Conservation (phyloP, 2,797 vertebrate species). For the Brachymystax lenok region DNA sequence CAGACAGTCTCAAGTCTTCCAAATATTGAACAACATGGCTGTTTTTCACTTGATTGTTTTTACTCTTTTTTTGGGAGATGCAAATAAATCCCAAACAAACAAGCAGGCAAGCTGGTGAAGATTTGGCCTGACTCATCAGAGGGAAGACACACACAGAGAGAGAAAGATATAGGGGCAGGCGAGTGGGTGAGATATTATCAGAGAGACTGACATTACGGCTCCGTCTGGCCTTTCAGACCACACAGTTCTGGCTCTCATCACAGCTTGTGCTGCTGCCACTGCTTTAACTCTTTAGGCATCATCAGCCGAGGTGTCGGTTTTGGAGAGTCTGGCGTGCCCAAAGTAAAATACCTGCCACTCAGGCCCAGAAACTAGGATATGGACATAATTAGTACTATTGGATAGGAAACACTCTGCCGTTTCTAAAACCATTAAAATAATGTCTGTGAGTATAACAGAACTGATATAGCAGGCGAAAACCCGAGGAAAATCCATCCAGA, state of each 20-base stretch:
- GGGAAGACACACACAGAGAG: slow-evolving; percentile 4
- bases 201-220: slow-evolving; percentile 10
- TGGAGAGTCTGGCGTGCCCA: no score
- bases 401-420: no score
- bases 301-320: no score
- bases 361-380: no score
- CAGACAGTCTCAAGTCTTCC: slow-evolving; percentile 82
- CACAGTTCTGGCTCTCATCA: slow-evolving; percentile 31
- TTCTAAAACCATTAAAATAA: no score
- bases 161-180: background rate
- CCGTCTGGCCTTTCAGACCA: slow-evolving; percentile 33
- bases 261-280: slow-evolving; percentile 9
- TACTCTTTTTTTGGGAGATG: slow-evolving; percentile 48
- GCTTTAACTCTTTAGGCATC: background rate
- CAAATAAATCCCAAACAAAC: slow-evolving; percentile 60
- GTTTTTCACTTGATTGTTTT: slow-evolving; percentile 62
- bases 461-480: no score
- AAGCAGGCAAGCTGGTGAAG: slow-evolving; percentile 28
- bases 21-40: slow-evolving; percentile 84
- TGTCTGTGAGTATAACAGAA: no score
- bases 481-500: no score
- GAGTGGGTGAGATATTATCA: slow-evolving; percentile 15
- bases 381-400: no score
- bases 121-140: slow-evolving; percentile 57
- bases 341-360: no score